Conservation (phyloP, 2,888 invertebrate species). For the Tenthredo notha region DNA sequence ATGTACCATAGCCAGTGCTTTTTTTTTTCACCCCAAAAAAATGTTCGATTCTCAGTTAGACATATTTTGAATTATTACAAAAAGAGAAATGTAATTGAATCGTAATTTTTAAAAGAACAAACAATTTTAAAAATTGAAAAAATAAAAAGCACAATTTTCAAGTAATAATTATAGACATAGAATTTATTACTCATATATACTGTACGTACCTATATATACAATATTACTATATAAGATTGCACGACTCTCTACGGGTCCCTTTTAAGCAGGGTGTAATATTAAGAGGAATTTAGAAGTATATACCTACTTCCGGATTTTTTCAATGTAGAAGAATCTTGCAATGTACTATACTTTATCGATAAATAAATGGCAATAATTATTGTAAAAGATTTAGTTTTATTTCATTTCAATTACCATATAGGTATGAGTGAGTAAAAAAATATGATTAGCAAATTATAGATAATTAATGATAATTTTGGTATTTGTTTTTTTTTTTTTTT, state of each 20-base stretch:
- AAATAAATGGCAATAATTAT: slow-evolving; percentile 21
- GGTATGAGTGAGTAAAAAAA: too few relatives aligned
- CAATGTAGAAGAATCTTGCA: slow-evolving; percentile 74
- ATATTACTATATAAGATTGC: slow-evolving; percentile 65
- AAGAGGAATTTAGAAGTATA: slow-evolving; percentile 55
- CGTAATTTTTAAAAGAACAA: not conserved
- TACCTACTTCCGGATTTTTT: slow-evolving; percentile 68
- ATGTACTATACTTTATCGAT: slow-evolving; percentile 61
- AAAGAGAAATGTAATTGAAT: not conserved
- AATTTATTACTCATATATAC: not conserved
- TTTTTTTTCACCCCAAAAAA: not conserved
- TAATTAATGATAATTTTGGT: not conserved
- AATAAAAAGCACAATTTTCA: not conserved
- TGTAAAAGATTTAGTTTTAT: slow-evolving; percentile 4
- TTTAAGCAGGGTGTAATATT: slow-evolving; percentile 72
- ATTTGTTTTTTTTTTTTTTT: not conserved
- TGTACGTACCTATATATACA: slow-evolving; percentile 48
- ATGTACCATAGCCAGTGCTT: slow-evolving; percentile 3
- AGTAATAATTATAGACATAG: not conserved
- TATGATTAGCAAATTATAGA: not conserved
- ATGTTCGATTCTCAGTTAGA: not conserved
- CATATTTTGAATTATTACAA: not conserved
- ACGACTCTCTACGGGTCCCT: slow-evolving; percentile 73
- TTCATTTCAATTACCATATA: too few relatives aligned
- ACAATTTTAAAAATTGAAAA: not conserved